Base-by-base conservation (phyloP, 2,797 vertebrate species). In the Chaunax sp. region DNA sequence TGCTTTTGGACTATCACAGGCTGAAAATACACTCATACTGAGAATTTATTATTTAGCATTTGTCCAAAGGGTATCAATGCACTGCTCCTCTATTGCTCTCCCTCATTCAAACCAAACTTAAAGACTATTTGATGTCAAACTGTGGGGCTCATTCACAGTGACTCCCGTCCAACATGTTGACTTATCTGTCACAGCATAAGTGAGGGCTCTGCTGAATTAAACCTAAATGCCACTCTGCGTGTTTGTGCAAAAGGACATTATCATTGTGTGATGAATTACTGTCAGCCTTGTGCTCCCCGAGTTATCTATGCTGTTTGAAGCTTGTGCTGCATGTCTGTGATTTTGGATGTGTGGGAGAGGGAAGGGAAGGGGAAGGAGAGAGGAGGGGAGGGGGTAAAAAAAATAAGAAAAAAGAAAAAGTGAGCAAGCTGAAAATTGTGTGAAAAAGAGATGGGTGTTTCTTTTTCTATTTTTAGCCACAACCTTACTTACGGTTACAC, bases 281-380 rank as follows among this genome's bases (percentile, higher is more conserved):
- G 81, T 82, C 85, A 59, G 77, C 77, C 69, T 73, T 67, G 73
- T 60, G 37, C 82, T 81, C 65, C 69, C 75, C 44, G 69, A 84
- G 80, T 92, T 90, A 92, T 91, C 87, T 85, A 91, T 91, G 88
- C 89, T 91, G 89, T 92, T 92, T 92, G 90, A 92, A 91, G 90
- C 86, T 57, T 19, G 51, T 85, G 87, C 87, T 68, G 82, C 85
- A 84, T 54, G 83, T 84, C 77, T 86, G 75, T 40, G 52, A 83
- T 81, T 88, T 89, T 35, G 66, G 80, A 81, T 84, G 72, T 63
- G 53, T 18, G 58, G 38, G 66, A 72, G 60, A 82, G 64, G 57
- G 72, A 28, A 55, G 63, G 28, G 64, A 55, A 59, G 70, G 40
- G 61, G 23, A 65, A 59, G 51, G 55, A 43, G 50, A 51, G 35